Evolutionary conservation across 2,113 vertebrate genomes (phyloP).

Genomic region (Sceloporus tristichus): DNA sequence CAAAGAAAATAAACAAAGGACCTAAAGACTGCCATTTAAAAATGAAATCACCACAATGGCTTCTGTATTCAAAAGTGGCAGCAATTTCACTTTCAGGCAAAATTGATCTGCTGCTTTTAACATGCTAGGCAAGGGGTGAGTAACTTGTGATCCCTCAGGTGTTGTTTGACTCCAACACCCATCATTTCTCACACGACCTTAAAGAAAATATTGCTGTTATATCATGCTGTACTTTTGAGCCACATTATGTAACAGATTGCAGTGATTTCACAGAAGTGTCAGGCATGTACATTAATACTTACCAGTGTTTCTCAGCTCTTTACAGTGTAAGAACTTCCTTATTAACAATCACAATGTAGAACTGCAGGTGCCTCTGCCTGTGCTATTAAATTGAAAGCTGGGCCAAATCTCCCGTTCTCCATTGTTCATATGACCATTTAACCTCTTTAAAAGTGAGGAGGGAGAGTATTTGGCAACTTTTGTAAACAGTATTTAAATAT

Average conservation of each 20-base stretch:
- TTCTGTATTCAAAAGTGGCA: not conserved
- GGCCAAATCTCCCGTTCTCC: too few relatives aligned
- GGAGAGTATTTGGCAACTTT: too few relatives aligned
- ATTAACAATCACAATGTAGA: not conserved
- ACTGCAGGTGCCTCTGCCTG: not conserved
- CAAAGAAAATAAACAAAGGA: not conserved
- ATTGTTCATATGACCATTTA: too few relatives aligned
- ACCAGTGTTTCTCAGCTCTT: not conserved
- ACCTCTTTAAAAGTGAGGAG: too few relatives aligned
- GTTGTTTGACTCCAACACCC: too few relatives aligned
- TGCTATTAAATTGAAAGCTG: not conserved
- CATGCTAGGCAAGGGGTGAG: too few relatives aligned
- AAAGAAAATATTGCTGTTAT: not conserved
- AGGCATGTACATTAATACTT: not conserved
- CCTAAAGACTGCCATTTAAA: not conserved
- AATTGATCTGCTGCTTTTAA: not conserved
- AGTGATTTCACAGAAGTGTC: not conserved
- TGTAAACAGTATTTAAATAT: too few relatives aligned
- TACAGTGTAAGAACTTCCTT: not conserved
- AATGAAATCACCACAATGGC: not conserved
- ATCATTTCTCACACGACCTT: not conserved
- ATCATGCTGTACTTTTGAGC: not conserved
- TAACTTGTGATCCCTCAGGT: too few relatives aligned
- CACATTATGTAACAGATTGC: not conserved
- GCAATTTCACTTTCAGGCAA: not conserved